Evolutionary conservation across 2,797 vertebrate species (phyloP), one percentile per base, ranked within the genome.

Genomic region (Anolis apletophallus): DNA sequence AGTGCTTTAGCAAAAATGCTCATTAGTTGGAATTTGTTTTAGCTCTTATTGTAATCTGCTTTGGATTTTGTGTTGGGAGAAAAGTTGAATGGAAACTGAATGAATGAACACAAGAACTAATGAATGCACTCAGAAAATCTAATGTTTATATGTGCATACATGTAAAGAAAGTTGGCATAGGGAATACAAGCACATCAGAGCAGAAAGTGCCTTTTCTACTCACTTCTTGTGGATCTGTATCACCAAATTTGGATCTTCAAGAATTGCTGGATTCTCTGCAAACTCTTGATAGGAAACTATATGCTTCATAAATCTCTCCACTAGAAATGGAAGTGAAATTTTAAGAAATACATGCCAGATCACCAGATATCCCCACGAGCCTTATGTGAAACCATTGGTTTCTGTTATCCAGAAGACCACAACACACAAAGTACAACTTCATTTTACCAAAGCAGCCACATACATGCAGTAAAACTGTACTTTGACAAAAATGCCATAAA

Each of bases 171-270:
- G 26, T 9, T 8, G 6, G 0, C 32, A 32, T 7, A 13, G 61
- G 34, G 29, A 36, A 29, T 86, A 69, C 57, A 55, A 52, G 36
- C 4, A 11, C 85, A 19, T 3, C 61, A 69, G n/a, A 80, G 29
- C 1, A 73, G 59, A 67, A 81, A 32, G 17, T 55, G 46, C 21
- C 16, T 46, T 46, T 87, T 34, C 85, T 85, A 95, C 97, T 95
- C 88, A 99, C 99, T 98, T 98, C 80, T 97, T 96, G 86, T 98
- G 97, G 93, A 99, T 97, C 95, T 97, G 97, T 89, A 99, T 96
- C 87, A 99, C 98, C 7, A 99, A 97, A 91, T 97, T 98, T 0
- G 98, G 98, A 91, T 99, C 98, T 26, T 98, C 97, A 5, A 99
- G 88, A 57, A 99, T 96, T 92, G 97, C 97, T 26, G 98, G 99